phyloP scores from a whole-genome alignment of 2,888 invertebrate species.

The Bellardia pandia region DNA sequence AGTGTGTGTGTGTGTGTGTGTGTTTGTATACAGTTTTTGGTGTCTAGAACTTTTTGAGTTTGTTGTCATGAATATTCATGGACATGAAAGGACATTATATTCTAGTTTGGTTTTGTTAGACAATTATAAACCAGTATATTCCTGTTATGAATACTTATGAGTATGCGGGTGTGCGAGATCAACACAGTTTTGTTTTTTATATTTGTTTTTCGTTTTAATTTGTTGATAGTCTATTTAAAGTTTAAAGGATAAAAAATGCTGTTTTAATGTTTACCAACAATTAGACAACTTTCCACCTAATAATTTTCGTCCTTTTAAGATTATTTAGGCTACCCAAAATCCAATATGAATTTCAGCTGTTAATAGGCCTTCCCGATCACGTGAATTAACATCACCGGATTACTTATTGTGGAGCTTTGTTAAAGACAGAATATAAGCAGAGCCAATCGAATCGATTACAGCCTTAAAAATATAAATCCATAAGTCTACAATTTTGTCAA shows the following conservation, averaged over 20 bases:
- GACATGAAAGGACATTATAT: conserved; percentile 80
- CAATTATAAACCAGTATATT: conserved; percentile 39
- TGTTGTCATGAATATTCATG: conserved; percentile 82
- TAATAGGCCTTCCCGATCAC: too few relatives aligned
- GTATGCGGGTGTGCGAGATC: neutral
- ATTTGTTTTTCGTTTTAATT: neutral
- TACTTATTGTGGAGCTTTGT: too few relatives aligned
- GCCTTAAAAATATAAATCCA: too few relatives aligned
- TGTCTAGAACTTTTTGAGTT: conserved; percentile 25
- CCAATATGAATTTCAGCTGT: too few relatives aligned
- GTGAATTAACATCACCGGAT: too few relatives aligned
- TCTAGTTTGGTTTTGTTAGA: conserved; percentile 38
- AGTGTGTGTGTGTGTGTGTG: neutral
- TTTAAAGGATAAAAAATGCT: neutral
- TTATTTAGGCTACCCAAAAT: too few relatives aligned
- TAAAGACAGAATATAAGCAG: too few relatives aligned
- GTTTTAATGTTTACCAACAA: too few relatives aligned
- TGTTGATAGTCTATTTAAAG: neutral
- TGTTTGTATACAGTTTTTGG: neutral
- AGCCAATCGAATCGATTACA: too few relatives aligned
- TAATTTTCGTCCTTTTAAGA: too few relatives aligned
- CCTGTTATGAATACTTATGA: conserved; percentile 49
- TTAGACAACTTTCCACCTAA: too few relatives aligned
- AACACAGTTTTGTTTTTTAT: neutral
- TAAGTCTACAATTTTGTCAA: too few relatives aligned